These are phyloP conservation scores for Apantesis nais DNA, from an alignment of 2,888 invertebrate species.

Conservation along the genomic window DNA sequence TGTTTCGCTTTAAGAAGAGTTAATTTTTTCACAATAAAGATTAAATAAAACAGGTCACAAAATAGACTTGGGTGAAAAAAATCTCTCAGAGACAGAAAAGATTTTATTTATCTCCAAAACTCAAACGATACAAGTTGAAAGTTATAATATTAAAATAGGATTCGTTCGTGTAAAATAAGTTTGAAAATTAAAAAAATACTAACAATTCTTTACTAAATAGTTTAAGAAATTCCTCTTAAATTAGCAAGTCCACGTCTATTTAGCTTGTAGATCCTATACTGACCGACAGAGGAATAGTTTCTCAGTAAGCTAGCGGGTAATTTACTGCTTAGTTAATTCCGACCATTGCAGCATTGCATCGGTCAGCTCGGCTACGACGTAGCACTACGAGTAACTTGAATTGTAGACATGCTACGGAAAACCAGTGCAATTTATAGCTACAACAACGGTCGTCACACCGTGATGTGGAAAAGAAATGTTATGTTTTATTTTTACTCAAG, in stretches of 20 bases:
- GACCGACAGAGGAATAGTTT: not conserved
- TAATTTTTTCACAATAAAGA: too few species aligned
- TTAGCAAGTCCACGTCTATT: not conserved
- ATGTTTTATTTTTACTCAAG: not conserved
- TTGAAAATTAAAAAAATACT: too few species aligned
- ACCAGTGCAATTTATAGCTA: not conserved
- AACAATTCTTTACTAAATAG: not conserved
- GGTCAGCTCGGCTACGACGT: slow-evolving; percentile 2
- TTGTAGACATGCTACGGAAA: not conserved
- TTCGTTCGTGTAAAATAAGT: too few species aligned
- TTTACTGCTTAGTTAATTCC: not conserved
- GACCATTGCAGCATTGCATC: not conserved
- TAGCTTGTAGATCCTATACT: not conserved
- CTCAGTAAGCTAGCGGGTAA: not conserved
- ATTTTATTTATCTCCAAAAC: too few species aligned
- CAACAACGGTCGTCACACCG: not conserved
- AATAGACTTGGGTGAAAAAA: too few species aligned
- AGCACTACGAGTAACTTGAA: not conserved
- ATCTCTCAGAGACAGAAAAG: too few species aligned
- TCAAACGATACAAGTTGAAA: too few species aligned
- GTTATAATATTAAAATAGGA: too few species aligned
- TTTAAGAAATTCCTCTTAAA: not conserved
- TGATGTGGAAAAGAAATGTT: not conserved
- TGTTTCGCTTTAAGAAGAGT: too few species aligned
- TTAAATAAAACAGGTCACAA: too few species aligned